Evolutionary conservation across 2,888 invertebrate genomes (phyloP).

Genomic region (Chrysolina americana): DNA sequence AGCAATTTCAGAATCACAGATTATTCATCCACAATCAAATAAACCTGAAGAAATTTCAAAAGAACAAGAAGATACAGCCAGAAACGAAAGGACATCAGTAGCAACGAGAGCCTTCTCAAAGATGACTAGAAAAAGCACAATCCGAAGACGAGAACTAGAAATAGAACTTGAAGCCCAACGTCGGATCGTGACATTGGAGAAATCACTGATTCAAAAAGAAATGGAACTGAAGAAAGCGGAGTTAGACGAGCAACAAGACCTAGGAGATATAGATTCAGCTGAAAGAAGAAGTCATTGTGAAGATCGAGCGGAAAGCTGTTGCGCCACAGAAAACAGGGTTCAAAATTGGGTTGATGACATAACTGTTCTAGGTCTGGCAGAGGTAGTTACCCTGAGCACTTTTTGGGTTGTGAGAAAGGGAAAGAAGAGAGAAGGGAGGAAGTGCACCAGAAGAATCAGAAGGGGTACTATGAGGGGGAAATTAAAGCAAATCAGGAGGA

Average conservation of each 20-base stretch:
- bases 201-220: background rate
- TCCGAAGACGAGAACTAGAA: background rate
- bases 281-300: background rate
- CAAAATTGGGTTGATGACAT: background rate
- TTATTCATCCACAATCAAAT: too few relatives aligned
- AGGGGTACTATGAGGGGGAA: background rate
- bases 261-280: background rate
- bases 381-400: background rate
- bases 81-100: background rate
- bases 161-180: constrained; percentile 1
- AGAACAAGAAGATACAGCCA: too few relatives aligned
- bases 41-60: too few relatives aligned
- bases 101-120: background rate
- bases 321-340: background rate
- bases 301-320: background rate
- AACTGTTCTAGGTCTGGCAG: background rate
- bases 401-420: background rate
- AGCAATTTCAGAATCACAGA: too few relatives aligned
- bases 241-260: background rate
- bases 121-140: background rate
- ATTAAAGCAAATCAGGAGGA: background rate
- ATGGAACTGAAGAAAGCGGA: background rate
- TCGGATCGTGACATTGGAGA: background rate
- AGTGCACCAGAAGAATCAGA: background rate
- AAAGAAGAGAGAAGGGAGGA: background rate